Base-by-base conservation (phyloP, 2,888 invertebrate genomes). In the Deilephila porcellus region DNA sequence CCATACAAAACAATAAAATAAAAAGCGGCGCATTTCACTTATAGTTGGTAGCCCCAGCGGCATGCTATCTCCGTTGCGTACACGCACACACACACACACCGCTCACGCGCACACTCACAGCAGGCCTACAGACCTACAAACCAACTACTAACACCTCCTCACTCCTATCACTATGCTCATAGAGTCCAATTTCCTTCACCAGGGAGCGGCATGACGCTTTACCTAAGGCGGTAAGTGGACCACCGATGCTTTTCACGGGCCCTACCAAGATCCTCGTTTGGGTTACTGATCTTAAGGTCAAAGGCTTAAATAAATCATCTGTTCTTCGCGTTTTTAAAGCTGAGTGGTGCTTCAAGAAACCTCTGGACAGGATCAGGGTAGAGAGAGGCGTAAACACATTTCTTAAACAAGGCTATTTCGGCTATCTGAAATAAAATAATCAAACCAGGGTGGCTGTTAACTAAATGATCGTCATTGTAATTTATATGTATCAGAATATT, bases 111-210 rank as follows among this genome's bases (percentile, higher is more conserved):
- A 85, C 76, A 76, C 81, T 79, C 79, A 77, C 79, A 82, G 76
- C 87, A 92, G 92, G 93, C 94, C 94, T 93, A 93, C 89, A 94
- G 94, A 94, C 94, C 94, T 93, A 94, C 92, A 91, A 93, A 91
- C 87, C 91, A 86, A 87, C 85, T 78, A 80, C 80, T 78, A 76
- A 74, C 76, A 76, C 76, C 77, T 85, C 82, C 88, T 83, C 77
- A 34, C 19, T 67, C 67, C 52, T 52, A 67, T 52, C 20, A 17
- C 74, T 74, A 70, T 80, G 75, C 73, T 60, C 73, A 81, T 90
- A 91, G 78, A 81, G 80, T 75, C 64, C 63, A 83, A 81, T 82
- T 83, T 88, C 59, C 80, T 75, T 78, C 82, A 78, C 72, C 17
- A 67, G 20, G 32, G 20, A 76, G 74, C 76, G 67, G 73, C 73